Percentiles rank a stretch among this genome's conserved stretches.
Conservation (phyloP, 2,797 vertebrate genomes). For the Lagorchestes hirsutus region DNA sequence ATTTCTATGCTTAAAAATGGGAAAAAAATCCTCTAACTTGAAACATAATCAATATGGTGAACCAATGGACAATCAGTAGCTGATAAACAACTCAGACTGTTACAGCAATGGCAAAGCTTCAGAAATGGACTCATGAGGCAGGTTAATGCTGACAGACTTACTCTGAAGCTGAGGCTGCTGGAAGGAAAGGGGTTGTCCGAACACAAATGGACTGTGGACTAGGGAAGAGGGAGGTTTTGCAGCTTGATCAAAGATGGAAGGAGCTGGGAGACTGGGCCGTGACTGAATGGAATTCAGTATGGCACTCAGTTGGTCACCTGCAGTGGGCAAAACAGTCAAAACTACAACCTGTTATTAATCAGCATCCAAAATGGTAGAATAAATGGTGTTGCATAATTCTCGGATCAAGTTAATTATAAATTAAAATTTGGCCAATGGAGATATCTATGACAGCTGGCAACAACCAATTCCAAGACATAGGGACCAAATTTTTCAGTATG, state of each 20-base stretch:
- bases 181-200: slow-evolving; percentile 99
- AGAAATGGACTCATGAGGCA: slow-evolving; percentile 92
- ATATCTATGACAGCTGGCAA: slow-evolving; percentile 42
- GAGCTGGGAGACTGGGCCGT: slow-evolving; percentile 99
- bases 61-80: slow-evolving; percentile 78
- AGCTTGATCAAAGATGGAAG: slow-evolving; percentile 99
- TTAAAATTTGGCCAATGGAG: slow-evolving; percentile 55
- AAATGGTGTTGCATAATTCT: slow-evolving; percentile 80
- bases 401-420: slow-evolving; percentile 69
- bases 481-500: slow-evolving; percentile 37
- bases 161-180: slow-evolving; percentile 99
- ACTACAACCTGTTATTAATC: slow-evolving; percentile 95
- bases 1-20: slow-evolving; percentile 80
- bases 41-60: slow-evolving; percentile 78
- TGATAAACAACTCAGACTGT: slow-evolving; percentile 80
- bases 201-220: slow-evolving; percentile 99
- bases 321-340: slow-evolving; percentile 98
- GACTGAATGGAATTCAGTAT: slow-evolving; percentile 99
- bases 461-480: slow-evolving; percentile 35
- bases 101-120: slow-evolving; percentile 88
- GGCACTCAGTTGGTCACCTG: slow-evolving; percentile 99
- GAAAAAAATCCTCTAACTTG: slow-evolving; percentile 73
- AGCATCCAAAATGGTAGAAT: slow-evolving; percentile 83
- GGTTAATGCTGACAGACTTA: slow-evolving; percentile 98
- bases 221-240: slow-evolving; percentile 99